A percentile compares a stretch with the other conserved stretches of the same genome.
Evolutionary conservation across 2,113 vertebrate species (phyloP).

Genomic region (Sinocyclocheilus maitianheensis): DNA sequence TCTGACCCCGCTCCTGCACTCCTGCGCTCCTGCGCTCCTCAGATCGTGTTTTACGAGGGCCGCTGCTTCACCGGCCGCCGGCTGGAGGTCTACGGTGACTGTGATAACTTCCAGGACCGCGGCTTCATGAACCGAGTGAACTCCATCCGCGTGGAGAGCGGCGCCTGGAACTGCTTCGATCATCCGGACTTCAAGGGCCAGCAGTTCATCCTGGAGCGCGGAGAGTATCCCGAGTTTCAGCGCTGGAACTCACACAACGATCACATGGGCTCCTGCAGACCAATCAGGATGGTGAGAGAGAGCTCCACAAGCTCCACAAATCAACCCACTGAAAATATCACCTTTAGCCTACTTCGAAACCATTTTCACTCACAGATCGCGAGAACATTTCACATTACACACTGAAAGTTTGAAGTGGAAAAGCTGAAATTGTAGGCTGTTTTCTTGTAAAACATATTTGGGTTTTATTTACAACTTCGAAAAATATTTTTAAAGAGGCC

Average conservation of each 20-base stretch:
- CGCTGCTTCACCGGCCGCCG: slow-evolving; percentile 86
- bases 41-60: slow-evolving; percentile 90
- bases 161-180: slow-evolving; percentile 88
- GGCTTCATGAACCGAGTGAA: slow-evolving; percentile 90
- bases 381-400: no score
- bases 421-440: no score
- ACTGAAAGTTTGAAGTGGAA: no score
- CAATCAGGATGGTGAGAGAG: slow-evolving; percentile 83
- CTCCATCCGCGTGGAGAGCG: slow-evolving; percentile 87
- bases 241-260: slow-evolving; percentile 89
- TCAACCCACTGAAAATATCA: no score
- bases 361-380: no score
- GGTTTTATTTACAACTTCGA: no score
- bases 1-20: no score
- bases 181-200: slow-evolving; percentile 87
- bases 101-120: slow-evolving; percentile 89
- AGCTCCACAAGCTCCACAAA: no score
- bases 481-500: no score
- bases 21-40: background rate
- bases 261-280: slow-evolving; percentile 90
- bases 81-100: slow-evolving; percentile 86
- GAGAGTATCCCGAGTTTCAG: slow-evolving; percentile 86
- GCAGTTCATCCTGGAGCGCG: slow-evolving; percentile 88
- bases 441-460: no score
- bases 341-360: no score